Evolutionary conservation across 2,888 invertebrate genomes (phyloP).

Genomic region (Caenorhabditis afra): DNA sequence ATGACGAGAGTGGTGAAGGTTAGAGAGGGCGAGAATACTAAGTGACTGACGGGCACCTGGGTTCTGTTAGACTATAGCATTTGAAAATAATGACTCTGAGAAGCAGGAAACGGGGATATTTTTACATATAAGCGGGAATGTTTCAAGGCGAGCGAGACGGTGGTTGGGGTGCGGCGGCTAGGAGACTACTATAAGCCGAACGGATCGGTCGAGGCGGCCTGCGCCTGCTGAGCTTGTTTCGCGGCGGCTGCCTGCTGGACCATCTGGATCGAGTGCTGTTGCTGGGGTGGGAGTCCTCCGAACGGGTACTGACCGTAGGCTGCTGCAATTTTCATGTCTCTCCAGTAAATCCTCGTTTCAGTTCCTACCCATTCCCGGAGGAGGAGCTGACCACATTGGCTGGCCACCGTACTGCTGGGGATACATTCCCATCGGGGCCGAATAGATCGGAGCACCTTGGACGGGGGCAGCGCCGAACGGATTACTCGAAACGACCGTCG

Average conservation of each 20-base stretch:
- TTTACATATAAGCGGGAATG: constrained; percentile 34
- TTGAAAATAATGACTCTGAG: not conserved
- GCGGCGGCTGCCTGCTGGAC: constrained; percentile 55
- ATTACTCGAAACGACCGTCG: constrained; percentile 52
- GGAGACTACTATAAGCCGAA: constrained; percentile 40
- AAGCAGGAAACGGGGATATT: constrained; percentile 9
- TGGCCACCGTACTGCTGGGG: constrained; percentile 39
- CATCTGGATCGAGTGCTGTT: constrained; percentile 53
- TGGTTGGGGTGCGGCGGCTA: not conserved
- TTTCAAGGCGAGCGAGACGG: not conserved
- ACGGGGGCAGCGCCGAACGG: constrained; percentile 48
- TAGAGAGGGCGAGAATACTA: constrained; percentile 21
- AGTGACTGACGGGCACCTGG: constrained; percentile 46
- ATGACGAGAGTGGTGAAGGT: constrained; percentile 28
- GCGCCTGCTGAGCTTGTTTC: constrained; percentile 56
- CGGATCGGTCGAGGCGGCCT: constrained; percentile 46
- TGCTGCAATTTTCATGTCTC: constrained; percentile 7
- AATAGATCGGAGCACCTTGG: constrained; percentile 41
- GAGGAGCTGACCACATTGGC: constrained; percentile 41
- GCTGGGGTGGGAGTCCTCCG: constrained; percentile 44
- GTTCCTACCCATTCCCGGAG: constrained; percentile 38
- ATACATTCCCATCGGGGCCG: constrained; percentile 56
- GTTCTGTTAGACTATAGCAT: constrained; percentile 18
- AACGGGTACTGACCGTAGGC: not conserved
- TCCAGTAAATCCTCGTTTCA: no score